A percentile compares a stretch with the other conserved stretches of the same genome.
phyloP scores from a whole-genome alignment of 2,797 vertebrate species.

The Odontamblyopus rebecca region DNA sequence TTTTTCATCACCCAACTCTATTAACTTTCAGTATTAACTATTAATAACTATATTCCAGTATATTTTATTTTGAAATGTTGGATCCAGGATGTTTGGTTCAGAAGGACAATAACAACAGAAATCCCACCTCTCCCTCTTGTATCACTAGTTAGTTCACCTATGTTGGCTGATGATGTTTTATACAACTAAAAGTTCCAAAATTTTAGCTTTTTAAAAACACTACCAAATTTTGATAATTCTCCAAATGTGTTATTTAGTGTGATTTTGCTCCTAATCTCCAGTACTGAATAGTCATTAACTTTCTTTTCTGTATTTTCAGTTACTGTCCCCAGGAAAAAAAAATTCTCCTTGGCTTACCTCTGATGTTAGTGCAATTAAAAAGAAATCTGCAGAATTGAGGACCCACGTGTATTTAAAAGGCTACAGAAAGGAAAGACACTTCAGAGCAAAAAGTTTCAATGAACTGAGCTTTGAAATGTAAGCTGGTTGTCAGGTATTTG shows the following conservation, averaged over 20 bases:
- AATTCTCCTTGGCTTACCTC: conserved; percentile 29
- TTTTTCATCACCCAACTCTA: too few relatives aligned
- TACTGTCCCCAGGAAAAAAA: conserved; percentile 40
- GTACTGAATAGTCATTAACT: conserved; percentile 64
- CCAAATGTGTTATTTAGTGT: conserved; percentile 9
- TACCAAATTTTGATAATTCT: background rate
- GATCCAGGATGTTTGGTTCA: too few relatives aligned
- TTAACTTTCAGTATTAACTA: too few relatives aligned
- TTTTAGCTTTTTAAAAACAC: background rate
- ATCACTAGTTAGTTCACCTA: too few relatives aligned
- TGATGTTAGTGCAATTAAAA: conserved; percentile 32
- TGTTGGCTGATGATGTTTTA: too few relatives aligned
- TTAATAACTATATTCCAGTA: too few relatives aligned
- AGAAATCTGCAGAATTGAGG: conserved; percentile 38
- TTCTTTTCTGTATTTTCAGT: conserved; percentile 55
- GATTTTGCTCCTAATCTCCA: conserved; percentile 50
- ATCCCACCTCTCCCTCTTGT: too few relatives aligned
- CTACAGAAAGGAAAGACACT: conserved; percentile 17
- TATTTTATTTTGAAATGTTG: too few relatives aligned
- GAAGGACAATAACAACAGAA: too few relatives aligned
- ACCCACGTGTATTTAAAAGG: conserved; percentile 17
- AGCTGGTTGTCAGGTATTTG: background rate
- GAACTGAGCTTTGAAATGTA: background rate
- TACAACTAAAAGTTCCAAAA: too few relatives aligned
- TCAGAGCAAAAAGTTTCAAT: conserved; percentile 21